Evolutionary conservation across 2,797 vertebrate species (phyloP), one percentile per base, ranked within the genome.

Genomic region (Malacoctenus gilli): DNA sequence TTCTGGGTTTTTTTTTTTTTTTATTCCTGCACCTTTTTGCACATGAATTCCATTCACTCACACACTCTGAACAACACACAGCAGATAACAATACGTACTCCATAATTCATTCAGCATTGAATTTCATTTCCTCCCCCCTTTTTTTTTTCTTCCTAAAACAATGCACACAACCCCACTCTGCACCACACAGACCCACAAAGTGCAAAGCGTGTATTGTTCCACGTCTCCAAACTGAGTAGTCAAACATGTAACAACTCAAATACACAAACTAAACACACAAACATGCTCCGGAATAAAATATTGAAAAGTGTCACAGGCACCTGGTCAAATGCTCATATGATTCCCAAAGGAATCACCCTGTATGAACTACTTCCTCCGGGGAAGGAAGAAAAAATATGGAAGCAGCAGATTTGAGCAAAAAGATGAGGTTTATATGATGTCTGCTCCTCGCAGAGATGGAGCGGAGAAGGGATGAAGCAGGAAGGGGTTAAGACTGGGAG

Each of bases 291-390:
- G 75, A 89, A 89, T 87, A 81, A 88, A 85, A 86, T 83, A 84
- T 71, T 84, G 81, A 86, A 83, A 85, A 85, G 72, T 79, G 87
- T 80, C 82, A 67, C 70, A 87, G 83, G 84, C 87, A 87, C 85
- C 79, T 89, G 89, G 87, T 90, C 89, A 91, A 89, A 90, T 68
- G 80, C 79, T 87, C 59, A 72, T 60, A 54, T 49, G 62, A 84
- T 83, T 86, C 86, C 82, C 83, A 25, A 55, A 82, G 82, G 87
- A 83, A 72, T 41, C 59, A 58, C 52, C 60, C 73, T 59, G 70
- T 83, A 85, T 85, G 84, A 78, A 89, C 76, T 72, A 72, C 70
- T 84, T 89, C 85, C 87, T 87, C 59, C 36, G 46, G 59, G 54
- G 72, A 63, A 55, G 18, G 10, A 4, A 15, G 10, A 4, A 28